phyloP scores from a whole-genome alignment of 2,888 invertebrate species.

The Dryobota labecula region DNA sequence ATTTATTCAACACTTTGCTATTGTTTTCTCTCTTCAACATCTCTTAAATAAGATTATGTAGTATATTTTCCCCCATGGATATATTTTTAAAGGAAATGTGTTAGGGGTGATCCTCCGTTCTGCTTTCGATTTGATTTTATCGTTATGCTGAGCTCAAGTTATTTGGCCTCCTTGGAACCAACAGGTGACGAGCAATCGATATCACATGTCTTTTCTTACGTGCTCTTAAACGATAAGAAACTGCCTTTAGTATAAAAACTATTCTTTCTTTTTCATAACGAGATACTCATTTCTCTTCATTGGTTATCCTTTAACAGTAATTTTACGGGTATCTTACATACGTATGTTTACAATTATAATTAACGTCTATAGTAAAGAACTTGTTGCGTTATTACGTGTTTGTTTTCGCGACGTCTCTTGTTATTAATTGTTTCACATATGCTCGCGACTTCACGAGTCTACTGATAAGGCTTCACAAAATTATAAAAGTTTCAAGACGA shows the following conservation, averaged over 20 bases:
- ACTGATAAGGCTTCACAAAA: neutral
- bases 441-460: constrained; percentile 22
- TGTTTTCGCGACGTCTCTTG: constrained; percentile 10
- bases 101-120: constrained; percentile 38
- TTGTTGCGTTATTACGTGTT: constrained; percentile 59
- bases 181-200: constrained; percentile 44
- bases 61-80: constrained; percentile 3
- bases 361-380: constrained; percentile 22
- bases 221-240: neutral
- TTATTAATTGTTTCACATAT: constrained; percentile 49
- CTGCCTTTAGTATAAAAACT: neutral
- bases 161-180: constrained; percentile 44
- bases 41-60: neutral
- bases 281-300: neutral
- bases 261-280: no score
- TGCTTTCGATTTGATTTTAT: constrained; percentile 29
- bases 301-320: neutral
- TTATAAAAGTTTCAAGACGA: constrained; percentile 19
- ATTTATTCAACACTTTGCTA: constrained; percentile 4
- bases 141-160: constrained; percentile 22
- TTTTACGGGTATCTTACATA: no score
- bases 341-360: neutral
- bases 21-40: constrained; percentile 1
- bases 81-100: constrained; percentile 28
- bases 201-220: constrained; percentile 1